phyloP scores from a whole-genome alignment of 2,113 vertebrate genomes.

The Glaucomys volans region DNA sequence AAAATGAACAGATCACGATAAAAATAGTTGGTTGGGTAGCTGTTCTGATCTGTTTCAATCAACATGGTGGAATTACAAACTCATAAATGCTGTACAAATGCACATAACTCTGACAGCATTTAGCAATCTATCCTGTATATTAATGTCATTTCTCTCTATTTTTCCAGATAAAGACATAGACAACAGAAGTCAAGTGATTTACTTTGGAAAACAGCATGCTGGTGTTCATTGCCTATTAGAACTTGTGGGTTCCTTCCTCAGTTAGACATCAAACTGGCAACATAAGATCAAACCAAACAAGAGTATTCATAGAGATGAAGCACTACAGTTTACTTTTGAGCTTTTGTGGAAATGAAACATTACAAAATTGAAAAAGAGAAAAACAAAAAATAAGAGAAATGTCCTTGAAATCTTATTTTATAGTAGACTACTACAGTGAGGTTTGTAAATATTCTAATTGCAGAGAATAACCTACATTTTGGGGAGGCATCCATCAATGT shows the following conservation, averaged over 20 bases:
- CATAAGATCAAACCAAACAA: neutral
- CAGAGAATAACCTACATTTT: neutral
- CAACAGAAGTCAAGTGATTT: neutral
- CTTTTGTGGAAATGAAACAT: neutral
- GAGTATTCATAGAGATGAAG: neutral
- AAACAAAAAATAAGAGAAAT: neutral
- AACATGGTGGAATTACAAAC: slow-evolving; percentile 40
- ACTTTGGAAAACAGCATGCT: neutral
- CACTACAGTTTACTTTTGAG: neutral
- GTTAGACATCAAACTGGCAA: neutral
- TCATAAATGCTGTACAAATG: slow-evolving; percentile 21
- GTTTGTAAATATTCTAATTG: slow-evolving; percentile 37
- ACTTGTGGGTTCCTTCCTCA: neutral
- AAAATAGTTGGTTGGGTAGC: slow-evolving; percentile 74
- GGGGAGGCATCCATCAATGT: neutral
- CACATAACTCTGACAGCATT: slow-evolving; percentile 51
- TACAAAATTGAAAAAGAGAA: neutral
- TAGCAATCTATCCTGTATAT: neutral
- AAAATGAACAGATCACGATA: slow-evolving; percentile 75
- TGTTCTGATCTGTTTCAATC: slow-evolving; percentile 46
- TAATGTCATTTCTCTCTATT: neutral
- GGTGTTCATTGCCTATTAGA: neutral
- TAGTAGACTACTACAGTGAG: neutral
- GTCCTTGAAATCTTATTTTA: slow-evolving; percentile 14
- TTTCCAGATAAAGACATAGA: slow-evolving; percentile 37